phyloP scores from a whole-genome alignment of 2,888 invertebrate genomes.

The Petrolisthes manimaculis region DNA sequence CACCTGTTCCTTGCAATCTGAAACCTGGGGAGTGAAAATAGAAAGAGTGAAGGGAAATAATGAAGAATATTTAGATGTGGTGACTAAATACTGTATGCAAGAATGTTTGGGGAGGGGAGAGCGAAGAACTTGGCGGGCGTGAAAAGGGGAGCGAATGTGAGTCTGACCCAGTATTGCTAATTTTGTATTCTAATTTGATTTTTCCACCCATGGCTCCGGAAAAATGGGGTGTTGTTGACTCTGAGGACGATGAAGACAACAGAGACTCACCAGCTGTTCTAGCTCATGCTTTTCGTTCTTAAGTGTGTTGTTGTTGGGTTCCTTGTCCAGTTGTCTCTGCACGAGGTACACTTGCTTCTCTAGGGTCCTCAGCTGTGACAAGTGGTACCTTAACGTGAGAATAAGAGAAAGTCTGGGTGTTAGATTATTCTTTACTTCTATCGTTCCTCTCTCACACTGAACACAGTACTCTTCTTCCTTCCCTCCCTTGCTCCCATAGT shows the following conservation, averaged over 20 bases:
- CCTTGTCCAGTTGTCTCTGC: conserved; percentile 83
- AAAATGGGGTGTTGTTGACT: no score
- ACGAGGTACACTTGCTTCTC: conserved; percentile 92
- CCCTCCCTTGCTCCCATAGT: not conserved
- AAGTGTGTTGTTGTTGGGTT: conserved; percentile 68
- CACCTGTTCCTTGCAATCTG: conserved; percentile 80
- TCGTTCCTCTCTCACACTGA: not conserved
- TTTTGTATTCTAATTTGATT: no score
- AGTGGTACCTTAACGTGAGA: conserved; percentile 71
- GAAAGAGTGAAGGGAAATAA: no score
- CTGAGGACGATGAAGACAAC: not conserved
- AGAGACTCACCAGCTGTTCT: conserved; percentile 36
- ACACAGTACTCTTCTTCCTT: not conserved
- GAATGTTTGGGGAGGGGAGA: no score
- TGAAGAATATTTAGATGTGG: no score
- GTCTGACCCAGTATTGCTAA: no score
- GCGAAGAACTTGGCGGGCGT: no score
- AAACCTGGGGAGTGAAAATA: conserved; percentile 74
- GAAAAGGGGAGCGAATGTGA: no score
- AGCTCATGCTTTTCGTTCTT: conserved; percentile 67
- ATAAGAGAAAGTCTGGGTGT: no score
- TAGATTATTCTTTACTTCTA: not conserved
- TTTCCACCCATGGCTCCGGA: no score
- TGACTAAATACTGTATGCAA: no score
- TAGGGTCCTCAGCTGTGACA: conserved; percentile 85